Evolutionary conservation across 2,888 invertebrate genomes (phyloP), one percentile per base, ranked within the genome.

Genomic region (Vannuccia rotundouncinata): DNA sequence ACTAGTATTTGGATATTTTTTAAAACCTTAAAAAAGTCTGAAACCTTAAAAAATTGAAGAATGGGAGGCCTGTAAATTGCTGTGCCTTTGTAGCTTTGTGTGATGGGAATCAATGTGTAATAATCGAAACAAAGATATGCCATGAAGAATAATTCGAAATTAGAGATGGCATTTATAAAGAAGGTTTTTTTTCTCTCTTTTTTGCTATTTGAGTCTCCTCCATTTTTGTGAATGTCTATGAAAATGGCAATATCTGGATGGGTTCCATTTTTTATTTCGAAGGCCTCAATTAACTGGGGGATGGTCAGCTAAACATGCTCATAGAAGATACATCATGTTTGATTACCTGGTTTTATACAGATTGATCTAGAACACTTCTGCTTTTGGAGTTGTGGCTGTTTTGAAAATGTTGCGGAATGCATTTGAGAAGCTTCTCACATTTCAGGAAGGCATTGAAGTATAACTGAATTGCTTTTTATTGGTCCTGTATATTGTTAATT

Each of bases 101-200:
- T 66, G 66, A 66, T 66, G 66, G 66, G 66, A 66, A 66, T 27
- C 66, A 66, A 27, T 66, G 25, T 66, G 66, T 27, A 66, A 66
- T 27, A 66, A 66, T 66, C 66, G 66, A 66, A 22, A 66, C 25
- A 66, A 66, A 66, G 22, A 66, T 45, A 45, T 66, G 13, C 13
- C 25, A 22, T 27, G 22, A 66, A 66, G 22, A n/a, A 66, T 66
- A 66, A 66, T 66, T 66, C 25, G 66, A 66, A 66, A 22, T 66
- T 66, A 22, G 66, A 17, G 66, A 66, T 66, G 25, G 10, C 13
- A 66, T 66, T 66, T 66, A 66, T 66, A 66, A 66, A 66, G 13
- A 27, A 66, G 66, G 22, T 66, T 66, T 17, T 27, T 66, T n/a
- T n/a, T n/a, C n/a, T n/a, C n/a, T 66, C 66, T 66, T 66, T 66